phyloP scores from a whole-genome alignment of 2,797 vertebrate genomes.

The Ctenosaura bakeri region DNA sequence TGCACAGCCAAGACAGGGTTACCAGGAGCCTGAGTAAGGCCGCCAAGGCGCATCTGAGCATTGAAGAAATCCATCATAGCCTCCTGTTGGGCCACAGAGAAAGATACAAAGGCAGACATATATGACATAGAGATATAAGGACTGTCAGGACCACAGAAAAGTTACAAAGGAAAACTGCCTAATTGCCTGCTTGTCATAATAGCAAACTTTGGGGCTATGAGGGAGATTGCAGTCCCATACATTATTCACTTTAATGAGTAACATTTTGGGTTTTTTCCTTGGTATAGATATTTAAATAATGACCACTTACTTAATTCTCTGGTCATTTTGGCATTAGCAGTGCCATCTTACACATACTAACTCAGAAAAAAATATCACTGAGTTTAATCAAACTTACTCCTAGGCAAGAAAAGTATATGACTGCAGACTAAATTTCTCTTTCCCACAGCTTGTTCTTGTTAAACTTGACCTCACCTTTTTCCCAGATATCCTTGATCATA shows the following conservation, averaged over 20 bases:
- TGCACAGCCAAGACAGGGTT: constrained; percentile 95
- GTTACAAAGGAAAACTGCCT: constrained; percentile 78
- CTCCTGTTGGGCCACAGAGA: constrained; percentile 82
- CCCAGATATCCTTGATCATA: neutral
- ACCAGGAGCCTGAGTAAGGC: constrained; percentile 92
- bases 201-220: constrained; percentile 81
- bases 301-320: neutral
- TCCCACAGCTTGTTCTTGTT: neutral
- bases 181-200: constrained; percentile 79
- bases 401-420: neutral
- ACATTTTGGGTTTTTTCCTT: constrained; percentile 77
- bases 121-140: neutral
- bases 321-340: neutral
- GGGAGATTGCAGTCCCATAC: constrained; percentile 77
- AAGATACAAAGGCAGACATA: constrained; percentile 58
- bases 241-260: constrained; percentile 81
- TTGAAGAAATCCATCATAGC: constrained; percentile 99
- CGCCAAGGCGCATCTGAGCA: constrained; percentile 94
- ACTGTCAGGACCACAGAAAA: constrained; percentile 52
- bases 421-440: neutral
- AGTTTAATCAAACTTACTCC: neutral
- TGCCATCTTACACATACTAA: neutral
- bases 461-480: neutral
- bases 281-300: constrained; percentile 12
- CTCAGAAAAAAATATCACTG: neutral